Percentiles rank a stretch among this genome's conserved stretches.
Conservation (phyloP, 2,797 vertebrate genomes). For the Chiloscyllium punctatum region DNA sequence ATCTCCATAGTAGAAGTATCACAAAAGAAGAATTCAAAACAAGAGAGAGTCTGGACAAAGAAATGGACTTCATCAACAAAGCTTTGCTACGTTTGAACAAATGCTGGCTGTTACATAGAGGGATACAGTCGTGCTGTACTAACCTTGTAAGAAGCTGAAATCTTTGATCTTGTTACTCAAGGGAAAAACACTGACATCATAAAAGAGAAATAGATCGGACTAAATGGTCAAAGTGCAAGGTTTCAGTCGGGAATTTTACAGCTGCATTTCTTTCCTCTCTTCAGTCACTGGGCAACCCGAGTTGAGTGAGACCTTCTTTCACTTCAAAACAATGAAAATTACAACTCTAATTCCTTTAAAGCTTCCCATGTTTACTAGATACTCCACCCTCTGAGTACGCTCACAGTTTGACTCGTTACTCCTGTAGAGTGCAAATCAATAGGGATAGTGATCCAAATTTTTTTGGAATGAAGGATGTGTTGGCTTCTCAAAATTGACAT, state of each 20-base stretch:
- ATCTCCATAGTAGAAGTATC: not conserved
- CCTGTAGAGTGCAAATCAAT: constrained; percentile 3
- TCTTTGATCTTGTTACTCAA: constrained; percentile 2
- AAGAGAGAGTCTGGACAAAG: not conserved
- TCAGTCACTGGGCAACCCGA: constrained; percentile 2
- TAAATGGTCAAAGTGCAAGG: constrained; percentile 28
- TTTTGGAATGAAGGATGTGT: constrained; percentile 5
- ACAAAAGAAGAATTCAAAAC: constrained; percentile 1
- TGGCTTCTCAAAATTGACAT: constrained; percentile 33
- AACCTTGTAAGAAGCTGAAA: constrained; percentile 30
- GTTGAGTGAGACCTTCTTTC: constrained; percentile 10
- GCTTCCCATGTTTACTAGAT: constrained; percentile 9
- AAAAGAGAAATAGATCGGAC: not conserved
- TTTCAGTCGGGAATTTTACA: not conserved
- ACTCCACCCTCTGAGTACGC: constrained; percentile 33
- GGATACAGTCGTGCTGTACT: not conserved
- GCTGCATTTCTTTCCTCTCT: not conserved
- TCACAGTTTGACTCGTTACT: constrained; percentile 8
- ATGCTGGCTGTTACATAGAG: not conserved
- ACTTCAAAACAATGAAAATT: constrained; percentile 35
- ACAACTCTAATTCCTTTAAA: constrained; percentile 30
- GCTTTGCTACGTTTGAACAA: not conserved
- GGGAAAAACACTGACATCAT: constrained; percentile 1
- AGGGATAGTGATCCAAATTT: constrained; percentile 3
- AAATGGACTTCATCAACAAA: not conserved